Conservation (phyloP, 2,888 invertebrate genomes). For the Lottia scabra region DNA sequence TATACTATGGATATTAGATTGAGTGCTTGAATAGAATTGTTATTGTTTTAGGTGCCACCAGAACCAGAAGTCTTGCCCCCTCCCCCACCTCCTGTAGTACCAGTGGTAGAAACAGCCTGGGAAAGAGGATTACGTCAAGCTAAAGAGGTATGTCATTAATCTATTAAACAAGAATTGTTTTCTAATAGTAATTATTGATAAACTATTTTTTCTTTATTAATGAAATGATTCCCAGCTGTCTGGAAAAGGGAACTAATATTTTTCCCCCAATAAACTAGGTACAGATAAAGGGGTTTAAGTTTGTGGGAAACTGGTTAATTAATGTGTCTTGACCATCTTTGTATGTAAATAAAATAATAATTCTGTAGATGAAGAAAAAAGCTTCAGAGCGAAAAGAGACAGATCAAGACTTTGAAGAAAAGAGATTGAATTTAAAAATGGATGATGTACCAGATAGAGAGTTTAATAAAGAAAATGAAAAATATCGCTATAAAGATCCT, state of each 20-base stretch:
- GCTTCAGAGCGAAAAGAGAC: slow-evolving; percentile 93
- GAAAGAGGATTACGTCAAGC: slow-evolving; percentile 94
- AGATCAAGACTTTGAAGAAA: slow-evolving; percentile 95
- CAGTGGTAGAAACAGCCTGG: slow-evolving; percentile 87
- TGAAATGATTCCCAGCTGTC: no score
- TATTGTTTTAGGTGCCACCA: slow-evolving; percentile 28
- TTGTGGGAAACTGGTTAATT: no score
- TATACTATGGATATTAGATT: background rate
- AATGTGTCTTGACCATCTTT: no score
- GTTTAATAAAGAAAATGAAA: slow-evolving; percentile 69
- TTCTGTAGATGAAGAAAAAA: slow-evolving; percentile 80
- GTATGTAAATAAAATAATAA: background rate
- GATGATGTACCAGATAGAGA: slow-evolving; percentile 79
- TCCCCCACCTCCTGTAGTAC: slow-evolving; percentile 56
- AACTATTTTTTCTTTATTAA: no score
- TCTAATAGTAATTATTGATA: no score
- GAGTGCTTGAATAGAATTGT: background rate
- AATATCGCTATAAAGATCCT: slow-evolving; percentile 47
- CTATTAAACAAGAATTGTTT: no score
- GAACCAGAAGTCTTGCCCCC: slow-evolving; percentile 37
- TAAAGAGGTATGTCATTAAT: slow-evolving; percentile 77
- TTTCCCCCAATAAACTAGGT: no score
- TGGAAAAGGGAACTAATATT: no score
- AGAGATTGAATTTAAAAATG: slow-evolving; percentile 89
- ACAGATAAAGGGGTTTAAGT: no score